Evolutionary conservation across 2,113 vertebrate genomes (phyloP), one percentile per base, ranked within the genome.

Genomic region (Dasypus novemcinctus): DNA sequence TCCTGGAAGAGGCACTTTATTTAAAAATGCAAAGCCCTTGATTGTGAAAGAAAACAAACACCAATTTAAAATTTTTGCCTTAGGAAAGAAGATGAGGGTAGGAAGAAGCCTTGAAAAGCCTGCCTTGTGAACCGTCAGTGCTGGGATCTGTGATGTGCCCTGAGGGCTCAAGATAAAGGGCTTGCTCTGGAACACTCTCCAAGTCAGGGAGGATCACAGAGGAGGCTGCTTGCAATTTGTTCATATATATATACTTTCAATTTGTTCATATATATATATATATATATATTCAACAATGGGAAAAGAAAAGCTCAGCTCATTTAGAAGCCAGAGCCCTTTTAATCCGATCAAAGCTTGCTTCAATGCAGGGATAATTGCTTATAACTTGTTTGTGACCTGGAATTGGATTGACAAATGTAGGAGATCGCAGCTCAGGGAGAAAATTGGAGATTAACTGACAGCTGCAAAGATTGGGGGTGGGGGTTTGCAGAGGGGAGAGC

Each of bases 21-120:
- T 95, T 93, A 57, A 85, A 96, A 96, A 97, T 29, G 81, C 88
- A 95, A 95, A 97, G 86, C 96, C 88, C 91, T 97, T 94, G 68
- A 94, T 90, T 92, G 82, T 43, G 78, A 95, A 96, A 89, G 95
- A 94, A 97, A 97, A 96, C 86, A 97, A 97, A 95, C 91, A 92
- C 59, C 71, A 74, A 91, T 96, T 95, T 94, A 85, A 93, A 68
- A 41, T 41, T 36, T 66, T 90, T 86, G 85, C 93, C 86, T 96
- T 38, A 66, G 49, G 88, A 85, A 97, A 79, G 84, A 69, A 90
- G 61, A 79, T 31, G 49, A 59, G n/a, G 7, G 86, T 72, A 87
- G 90, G 82, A 29, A 87, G 90, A 86, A 29, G 15, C 27, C 18
- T 85, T 43, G n/a, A 57, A 72, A n/a, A 64, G 84, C 25, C 74